Evolutionary conservation across 2,888 invertebrate species (phyloP).

Genomic region (Aspidiotus rigidus): DNA sequence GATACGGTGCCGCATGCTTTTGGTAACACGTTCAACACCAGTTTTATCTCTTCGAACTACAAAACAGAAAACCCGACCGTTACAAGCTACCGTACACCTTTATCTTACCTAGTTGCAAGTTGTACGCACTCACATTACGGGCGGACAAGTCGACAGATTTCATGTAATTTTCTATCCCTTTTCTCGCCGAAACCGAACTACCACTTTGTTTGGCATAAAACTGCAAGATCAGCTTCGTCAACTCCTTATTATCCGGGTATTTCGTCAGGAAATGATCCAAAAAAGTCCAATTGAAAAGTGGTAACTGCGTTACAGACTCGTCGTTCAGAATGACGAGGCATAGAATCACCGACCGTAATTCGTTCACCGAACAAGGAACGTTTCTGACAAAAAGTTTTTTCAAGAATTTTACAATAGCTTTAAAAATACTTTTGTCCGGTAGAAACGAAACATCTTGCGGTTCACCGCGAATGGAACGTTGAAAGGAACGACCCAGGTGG

Average conservation of each 20-base stretch:
- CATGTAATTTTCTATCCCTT: background rate
- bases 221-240: background rate
- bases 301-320: background rate
- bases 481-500: slow-evolving; percentile 7
- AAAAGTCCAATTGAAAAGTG: background rate
- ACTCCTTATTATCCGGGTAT: background rate
- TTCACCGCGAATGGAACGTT: slow-evolving; percentile 21
- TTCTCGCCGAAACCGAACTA: background rate
- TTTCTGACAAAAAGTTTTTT: background rate
- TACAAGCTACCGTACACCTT: no score
- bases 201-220: background rate
- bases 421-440: slow-evolving; percentile 15
- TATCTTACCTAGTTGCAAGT: no score
- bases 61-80: background rate
- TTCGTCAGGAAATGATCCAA: background rate
- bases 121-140: background rate
- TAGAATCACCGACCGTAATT: background rate
- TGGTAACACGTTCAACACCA: background rate
- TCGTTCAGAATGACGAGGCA: background rate
- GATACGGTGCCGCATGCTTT: background rate
- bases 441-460: slow-evolving; percentile 3
- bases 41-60: background rate
- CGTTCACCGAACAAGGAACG: slow-evolving; percentile 2
- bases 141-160: background rate
- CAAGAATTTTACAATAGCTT: slow-evolving; percentile 7